These are phyloP conservation scores for Cettia cetti DNA, from an alignment of 2,113 vertebrate species.

Conservation along the genomic window DNA sequence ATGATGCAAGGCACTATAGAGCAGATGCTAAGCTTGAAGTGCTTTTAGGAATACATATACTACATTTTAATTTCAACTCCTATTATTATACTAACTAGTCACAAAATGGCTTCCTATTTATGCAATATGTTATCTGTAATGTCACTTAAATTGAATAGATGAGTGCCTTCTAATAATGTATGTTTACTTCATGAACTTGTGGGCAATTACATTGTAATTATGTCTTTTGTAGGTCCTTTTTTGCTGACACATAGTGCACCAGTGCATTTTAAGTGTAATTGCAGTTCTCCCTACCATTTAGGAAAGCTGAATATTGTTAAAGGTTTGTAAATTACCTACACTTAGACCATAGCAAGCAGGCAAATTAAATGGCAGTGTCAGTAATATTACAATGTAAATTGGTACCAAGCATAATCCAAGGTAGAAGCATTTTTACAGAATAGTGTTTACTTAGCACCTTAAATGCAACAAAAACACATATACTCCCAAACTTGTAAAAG, in stretches of 20 bases:
- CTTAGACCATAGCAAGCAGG: slow-evolving; percentile 77
- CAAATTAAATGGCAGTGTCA: slow-evolving; percentile 75
- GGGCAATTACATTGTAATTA: slow-evolving; percentile 82
- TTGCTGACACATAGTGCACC: slow-evolving; percentile 75
- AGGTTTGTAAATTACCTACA: slow-evolving; percentile 80
- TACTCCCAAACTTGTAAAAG: not conserved
- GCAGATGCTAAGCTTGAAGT: slow-evolving; percentile 63
- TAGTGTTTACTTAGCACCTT: slow-evolving; percentile 25
- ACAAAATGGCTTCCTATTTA: slow-evolving; percentile 76
- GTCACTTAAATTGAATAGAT: slow-evolving; percentile 77
- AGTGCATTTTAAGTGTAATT: slow-evolving; percentile 79
- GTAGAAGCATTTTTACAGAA: slow-evolving; percentile 61
- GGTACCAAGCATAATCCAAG: slow-evolving; percentile 58
- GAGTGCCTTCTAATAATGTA: slow-evolving; percentile 80
- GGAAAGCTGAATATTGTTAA: slow-evolving; percentile 75
- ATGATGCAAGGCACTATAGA: slow-evolving; percentile 47
- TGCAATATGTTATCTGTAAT: slow-evolving; percentile 75
- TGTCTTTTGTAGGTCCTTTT: slow-evolving; percentile 78
- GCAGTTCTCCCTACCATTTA: slow-evolving; percentile 78
- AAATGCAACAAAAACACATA: not conserved
- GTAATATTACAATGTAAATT: slow-evolving; percentile 73
- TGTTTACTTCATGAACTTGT: slow-evolving; percentile 82
- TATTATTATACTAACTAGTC: slow-evolving; percentile 76
- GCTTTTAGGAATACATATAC: slow-evolving; percentile 65
- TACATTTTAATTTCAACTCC: slow-evolving; percentile 72